These are phyloP conservation scores for Agriopis leucophaearia DNA, from an alignment of 2,888 invertebrate genomes.

Conservation along the genomic window DNA sequence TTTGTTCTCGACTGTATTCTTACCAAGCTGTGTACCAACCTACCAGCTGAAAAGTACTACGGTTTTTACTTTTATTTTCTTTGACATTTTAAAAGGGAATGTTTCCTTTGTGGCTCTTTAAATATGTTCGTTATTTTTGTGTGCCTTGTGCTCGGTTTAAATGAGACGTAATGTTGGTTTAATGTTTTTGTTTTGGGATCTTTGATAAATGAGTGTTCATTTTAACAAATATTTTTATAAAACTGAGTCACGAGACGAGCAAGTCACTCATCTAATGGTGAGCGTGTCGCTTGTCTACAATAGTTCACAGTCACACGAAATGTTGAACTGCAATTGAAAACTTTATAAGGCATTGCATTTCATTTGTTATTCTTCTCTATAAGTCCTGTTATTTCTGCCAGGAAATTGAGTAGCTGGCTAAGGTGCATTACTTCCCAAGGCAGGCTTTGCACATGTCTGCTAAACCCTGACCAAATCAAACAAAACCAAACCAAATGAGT, in stretches of 20 bases:
- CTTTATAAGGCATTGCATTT: too few relatives aligned
- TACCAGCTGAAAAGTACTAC: conserved; percentile 36
- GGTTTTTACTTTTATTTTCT: conserved; percentile 24
- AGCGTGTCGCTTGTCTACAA: too few relatives aligned
- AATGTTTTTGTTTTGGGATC: conserved; percentile 1
- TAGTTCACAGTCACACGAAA: background rate
- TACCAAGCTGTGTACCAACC: conserved; percentile 32
- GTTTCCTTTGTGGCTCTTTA: conserved; percentile 37
- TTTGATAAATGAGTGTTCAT: conserved; percentile 6
- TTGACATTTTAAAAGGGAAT: conserved; percentile 34
- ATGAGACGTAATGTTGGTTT: conserved; percentile 16
- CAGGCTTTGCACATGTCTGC: background rate
- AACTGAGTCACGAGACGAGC: background rate
- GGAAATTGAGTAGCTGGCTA: too few relatives aligned
- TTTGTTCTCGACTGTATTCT: conserved; percentile 47
- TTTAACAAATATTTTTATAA: background rate
- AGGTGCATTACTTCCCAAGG: too few relatives aligned
- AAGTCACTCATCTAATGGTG: too few relatives aligned
- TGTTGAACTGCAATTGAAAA: too few relatives aligned
- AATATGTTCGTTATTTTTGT: conserved; percentile 36
- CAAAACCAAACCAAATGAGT: background rate
- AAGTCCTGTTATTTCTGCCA: too few relatives aligned
- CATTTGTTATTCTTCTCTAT: too few relatives aligned
- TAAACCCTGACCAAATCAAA: background rate
- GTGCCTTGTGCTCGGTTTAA: conserved; percentile 16